These are phyloP conservation scores for Syndactyla subalaris DNA, from an alignment of 2,797 vertebrate species.

Conservation along the genomic window DNA sequence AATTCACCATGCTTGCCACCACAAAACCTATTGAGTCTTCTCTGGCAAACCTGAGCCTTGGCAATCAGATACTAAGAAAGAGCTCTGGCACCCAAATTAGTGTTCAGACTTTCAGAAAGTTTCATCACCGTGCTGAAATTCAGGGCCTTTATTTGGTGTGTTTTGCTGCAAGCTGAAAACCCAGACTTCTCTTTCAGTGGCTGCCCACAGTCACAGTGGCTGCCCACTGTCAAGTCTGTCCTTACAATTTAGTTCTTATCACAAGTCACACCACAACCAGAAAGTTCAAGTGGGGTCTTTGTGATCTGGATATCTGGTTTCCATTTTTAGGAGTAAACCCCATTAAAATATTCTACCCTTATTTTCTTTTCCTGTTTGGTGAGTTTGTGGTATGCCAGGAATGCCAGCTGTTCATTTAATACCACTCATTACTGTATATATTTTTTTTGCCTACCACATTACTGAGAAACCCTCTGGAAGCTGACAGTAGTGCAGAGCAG, in stretches of 20 bases:
- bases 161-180: background rate
- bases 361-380: conserved; percentile 30
- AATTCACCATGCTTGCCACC: background rate
- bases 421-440: background rate
- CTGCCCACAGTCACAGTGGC: background rate
- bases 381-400: conserved; percentile 1
- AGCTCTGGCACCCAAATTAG: background rate
- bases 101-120: background rate
- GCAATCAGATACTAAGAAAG: background rate
- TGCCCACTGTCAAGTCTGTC: background rate
- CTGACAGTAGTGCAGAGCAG: background rate
- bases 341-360: background rate
- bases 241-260: background rate
- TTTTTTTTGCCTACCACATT: background rate
- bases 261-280: background rate
- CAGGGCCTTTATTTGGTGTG: background rate
- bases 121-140: background rate
- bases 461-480: background rate
- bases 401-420: conserved; percentile 4
- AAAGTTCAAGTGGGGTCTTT: conserved; percentile 42
- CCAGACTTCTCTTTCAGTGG: background rate
- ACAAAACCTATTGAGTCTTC: background rate
- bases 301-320: background rate
- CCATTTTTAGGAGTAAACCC: conserved; percentile 23
- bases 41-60: background rate